These are phyloP conservation scores for Hystrix cristata DNA, from an alignment of 2,113 vertebrate species.

Conservation along the genomic window DNA sequence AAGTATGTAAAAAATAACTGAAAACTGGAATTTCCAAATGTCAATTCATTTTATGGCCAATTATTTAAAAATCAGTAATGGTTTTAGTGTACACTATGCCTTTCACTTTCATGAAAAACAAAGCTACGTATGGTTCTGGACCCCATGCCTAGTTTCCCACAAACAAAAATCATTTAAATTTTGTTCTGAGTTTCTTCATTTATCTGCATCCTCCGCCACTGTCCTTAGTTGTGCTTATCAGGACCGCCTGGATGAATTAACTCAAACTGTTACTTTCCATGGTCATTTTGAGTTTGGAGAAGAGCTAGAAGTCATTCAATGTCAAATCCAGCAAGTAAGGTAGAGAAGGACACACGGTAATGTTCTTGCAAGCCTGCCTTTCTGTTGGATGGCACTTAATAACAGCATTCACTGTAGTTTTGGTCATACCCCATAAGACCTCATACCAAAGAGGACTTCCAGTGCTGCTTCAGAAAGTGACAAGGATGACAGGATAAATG, in stretches of 20 bases:
- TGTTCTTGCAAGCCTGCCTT: not conserved
- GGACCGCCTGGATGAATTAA: not conserved
- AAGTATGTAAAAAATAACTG: not conserved
- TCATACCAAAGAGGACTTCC: not conserved
- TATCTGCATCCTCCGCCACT: not conserved
- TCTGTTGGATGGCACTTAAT: not conserved
- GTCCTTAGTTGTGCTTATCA: not conserved
- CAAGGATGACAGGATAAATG: not conserved
- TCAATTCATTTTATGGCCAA: not conserved
- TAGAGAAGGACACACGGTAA: not conserved
- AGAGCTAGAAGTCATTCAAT: not conserved
- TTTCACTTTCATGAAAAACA: not conserved
- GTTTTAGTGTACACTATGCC: not conserved
- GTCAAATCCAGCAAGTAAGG: not conserved
- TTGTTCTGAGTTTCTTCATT: not conserved
- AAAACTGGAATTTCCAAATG: not conserved
- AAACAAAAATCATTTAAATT: constrained; percentile 1
- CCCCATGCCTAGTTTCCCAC: not conserved
- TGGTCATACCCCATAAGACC: not conserved
- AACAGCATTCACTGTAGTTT: not conserved
- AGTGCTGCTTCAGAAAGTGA: not conserved
- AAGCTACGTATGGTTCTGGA: not conserved
- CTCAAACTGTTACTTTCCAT: not conserved
- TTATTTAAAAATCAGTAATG: not conserved
- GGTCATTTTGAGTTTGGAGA: not conserved